Evolutionary conservation across 2,797 vertebrate species (phyloP), one percentile per base, ranked within the genome.

Genomic region (Oreonectes daqikongensis): DNA sequence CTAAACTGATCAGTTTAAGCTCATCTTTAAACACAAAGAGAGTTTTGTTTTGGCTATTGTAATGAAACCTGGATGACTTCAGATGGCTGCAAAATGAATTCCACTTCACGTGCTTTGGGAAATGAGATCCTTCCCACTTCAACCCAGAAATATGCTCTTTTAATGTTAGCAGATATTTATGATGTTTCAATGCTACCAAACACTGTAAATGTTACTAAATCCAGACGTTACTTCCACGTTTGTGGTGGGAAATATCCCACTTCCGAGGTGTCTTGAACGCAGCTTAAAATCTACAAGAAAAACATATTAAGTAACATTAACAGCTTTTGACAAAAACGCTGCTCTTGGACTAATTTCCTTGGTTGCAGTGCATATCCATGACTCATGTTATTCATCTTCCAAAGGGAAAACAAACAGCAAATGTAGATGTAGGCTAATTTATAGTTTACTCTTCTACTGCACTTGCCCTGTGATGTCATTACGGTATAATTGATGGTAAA

Each of bases 1-100:
- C 53, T 74, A 74, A 65, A 30, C 35, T 17, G 4, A 55, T 75
- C 24, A 65, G 12, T 65, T 53, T 53, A 74, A 74, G 22, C 4
- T 65, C 11, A 14, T 65, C 61, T 42, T 72, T 1, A 6, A 42
- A n/a, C 10, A 42, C 11, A 22, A 4, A 32, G 18, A 4, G 0
- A 4, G 9, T 26, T 65, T 18, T 66, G 42, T 66, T 66, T 22
- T 40, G 0, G 18, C 14, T 38, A 17, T 24, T 70, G 9, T 11
- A 24, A 55, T 44, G 2, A 74, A 42, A 17, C 4, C 2, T 65
- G 22, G 24, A 20, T 28, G 28, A 40, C 20, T 61, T 30, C 57
- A 73, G 44, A 50, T n/a, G 18, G 30, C 48, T n/a, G 20, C 48
- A 26, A 28, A 53, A 28, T n/a, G n/a, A n/a, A n/a, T n/a, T n/a